Conservation (phyloP, 2,888 invertebrate genomes). For the Oscheius myriophilus region DNA sequence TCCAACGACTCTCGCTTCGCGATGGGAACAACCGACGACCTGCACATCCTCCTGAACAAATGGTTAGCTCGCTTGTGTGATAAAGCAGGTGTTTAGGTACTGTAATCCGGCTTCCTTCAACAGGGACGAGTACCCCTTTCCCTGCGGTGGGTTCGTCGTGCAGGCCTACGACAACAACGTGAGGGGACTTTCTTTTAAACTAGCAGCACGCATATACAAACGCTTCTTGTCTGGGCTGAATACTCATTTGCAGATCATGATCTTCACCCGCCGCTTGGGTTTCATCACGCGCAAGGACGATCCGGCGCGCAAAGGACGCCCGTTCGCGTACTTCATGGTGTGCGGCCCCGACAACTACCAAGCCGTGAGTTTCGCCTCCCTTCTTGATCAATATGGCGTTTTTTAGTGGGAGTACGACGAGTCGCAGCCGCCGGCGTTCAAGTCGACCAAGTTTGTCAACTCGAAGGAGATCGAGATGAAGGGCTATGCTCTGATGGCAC, state of each 20-base stretch:
- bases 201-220: too few species aligned
- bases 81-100: background rate
- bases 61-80: background rate
- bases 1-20: too few species aligned
- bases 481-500: constrained; percentile 19
- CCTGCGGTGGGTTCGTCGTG: constrained; percentile 15
- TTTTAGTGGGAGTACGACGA: constrained; percentile 16
- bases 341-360: constrained; percentile 14
- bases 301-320: constrained; percentile 4
- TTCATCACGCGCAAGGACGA: constrained; percentile 2
- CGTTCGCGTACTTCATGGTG: constrained; percentile 14
- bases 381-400: too few species aligned
- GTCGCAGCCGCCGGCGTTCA: constrained; percentile 7
- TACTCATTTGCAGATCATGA: constrained; percentile 7
- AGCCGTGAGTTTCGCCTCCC: constrained; percentile 4
- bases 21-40: too few species aligned
- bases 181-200: too few species aligned
- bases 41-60: constrained; percentile 7
- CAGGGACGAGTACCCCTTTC: constrained; percentile 1
- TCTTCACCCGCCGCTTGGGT: constrained; percentile 20
- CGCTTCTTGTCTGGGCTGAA: too few species aligned
- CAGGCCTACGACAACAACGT: background rate
- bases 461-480: constrained; percentile 17
- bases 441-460: constrained; percentile 19
- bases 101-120: constrained; percentile 10